phyloP scores from a whole-genome alignment of 2,888 invertebrate species.

The Brenthis ino region DNA sequence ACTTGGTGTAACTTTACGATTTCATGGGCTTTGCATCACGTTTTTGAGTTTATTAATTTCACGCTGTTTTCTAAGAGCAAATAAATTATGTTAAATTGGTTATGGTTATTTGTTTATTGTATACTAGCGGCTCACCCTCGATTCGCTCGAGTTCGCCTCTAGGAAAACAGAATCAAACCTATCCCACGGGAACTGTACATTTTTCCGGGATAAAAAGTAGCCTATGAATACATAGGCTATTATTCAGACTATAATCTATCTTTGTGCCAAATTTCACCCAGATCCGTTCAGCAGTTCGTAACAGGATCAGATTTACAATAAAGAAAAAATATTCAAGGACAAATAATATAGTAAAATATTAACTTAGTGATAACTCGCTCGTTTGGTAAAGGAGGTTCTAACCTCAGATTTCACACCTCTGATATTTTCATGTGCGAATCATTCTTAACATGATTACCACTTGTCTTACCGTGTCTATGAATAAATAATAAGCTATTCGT shows the following conservation, averaged over 20 bases:
- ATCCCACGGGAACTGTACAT: too few relatives aligned
- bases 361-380: background rate
- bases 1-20: constrained; percentile 57
- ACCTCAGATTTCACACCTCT: background rate
- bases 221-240: too few relatives aligned
- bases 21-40: constrained; percentile 51
- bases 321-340: background rate
- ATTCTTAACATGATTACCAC: too few relatives aligned
- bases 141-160: too few relatives aligned
- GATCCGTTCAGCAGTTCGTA: background rate
- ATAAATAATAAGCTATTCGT: too few relatives aligned
- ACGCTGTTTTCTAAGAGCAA: background rate
- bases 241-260: too few relatives aligned
- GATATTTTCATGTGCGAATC: too few relatives aligned
- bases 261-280: too few relatives aligned
- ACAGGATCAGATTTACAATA: constrained; percentile 13
- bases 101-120: background rate
- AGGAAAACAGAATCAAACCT: too few relatives aligned
- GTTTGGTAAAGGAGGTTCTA: background rate
- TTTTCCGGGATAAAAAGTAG: too few relatives aligned
- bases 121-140: too few relatives aligned
- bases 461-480: too few relatives aligned
- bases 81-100: constrained; percentile 1
- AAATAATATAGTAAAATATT: constrained; percentile 10
- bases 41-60: constrained; percentile 41